Percentiles rank a stretch among this genome's conserved stretches.
These are phyloP conservation scores for Elaphurus davidianus DNA, from an alignment of 2,113 vertebrate species.

Conservation along the genomic window DNA sequence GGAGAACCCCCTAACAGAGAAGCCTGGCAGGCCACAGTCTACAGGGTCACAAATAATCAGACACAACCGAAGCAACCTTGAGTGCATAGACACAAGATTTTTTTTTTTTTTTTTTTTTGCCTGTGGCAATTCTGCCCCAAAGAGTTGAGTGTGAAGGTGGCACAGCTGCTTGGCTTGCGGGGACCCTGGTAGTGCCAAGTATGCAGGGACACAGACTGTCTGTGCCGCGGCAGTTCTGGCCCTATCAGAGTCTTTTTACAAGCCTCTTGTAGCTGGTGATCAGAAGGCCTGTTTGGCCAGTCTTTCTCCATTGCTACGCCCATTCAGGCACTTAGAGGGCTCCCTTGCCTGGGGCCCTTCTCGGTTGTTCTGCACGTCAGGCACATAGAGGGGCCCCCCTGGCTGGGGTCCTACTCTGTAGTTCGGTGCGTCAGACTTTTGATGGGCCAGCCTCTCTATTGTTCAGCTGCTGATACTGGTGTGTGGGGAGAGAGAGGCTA, in stretches of 20 bases:
- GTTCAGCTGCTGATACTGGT: not conserved
- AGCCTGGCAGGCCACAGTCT: not conserved
- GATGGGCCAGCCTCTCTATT: not conserved
- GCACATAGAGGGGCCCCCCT: not conserved
- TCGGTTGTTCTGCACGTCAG: not conserved
- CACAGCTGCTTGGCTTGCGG: not conserved
- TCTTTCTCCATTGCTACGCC: rapidly evolving
- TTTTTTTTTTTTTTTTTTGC: not conserved
- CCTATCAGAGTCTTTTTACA: not conserved
- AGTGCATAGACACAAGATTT: not conserved
- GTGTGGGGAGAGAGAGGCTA: not conserved
- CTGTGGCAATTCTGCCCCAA: not conserved
- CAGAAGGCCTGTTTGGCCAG: not conserved
- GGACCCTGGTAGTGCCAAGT: not conserved
- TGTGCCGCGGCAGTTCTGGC: not conserved
- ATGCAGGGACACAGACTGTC: not conserved
- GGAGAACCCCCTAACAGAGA: not conserved
- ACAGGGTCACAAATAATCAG: not conserved
- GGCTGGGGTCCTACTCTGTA: not conserved
- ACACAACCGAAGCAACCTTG: not conserved
- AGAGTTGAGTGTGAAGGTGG: not conserved
- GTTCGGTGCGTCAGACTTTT: not conserved
- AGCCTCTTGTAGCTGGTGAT: not conserved
- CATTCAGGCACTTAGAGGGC: not conserved
- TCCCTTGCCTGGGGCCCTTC: not conserved